phyloP scores from a whole-genome alignment of 2,888 invertebrate genomes.

The Drosophila melanocephala region DNA sequence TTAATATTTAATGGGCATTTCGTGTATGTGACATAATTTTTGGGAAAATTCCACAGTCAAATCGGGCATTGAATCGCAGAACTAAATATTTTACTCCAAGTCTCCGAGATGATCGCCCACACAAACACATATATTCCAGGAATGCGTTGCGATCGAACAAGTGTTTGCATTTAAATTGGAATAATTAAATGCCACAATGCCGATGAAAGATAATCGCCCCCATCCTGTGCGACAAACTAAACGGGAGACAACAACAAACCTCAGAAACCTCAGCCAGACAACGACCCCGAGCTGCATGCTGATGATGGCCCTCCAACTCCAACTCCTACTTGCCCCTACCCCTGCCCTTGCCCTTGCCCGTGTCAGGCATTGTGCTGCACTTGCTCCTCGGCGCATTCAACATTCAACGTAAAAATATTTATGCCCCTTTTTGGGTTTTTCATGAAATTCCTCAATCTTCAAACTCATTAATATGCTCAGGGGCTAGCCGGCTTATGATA shows the following conservation, averaged over 20 bases:
- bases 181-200: conserved; percentile 72
- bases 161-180: conserved; percentile 76
- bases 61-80: background rate
- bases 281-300: conserved; percentile 47
- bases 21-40: conserved; percentile 16
- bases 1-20: conserved; percentile 32
- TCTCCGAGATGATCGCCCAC: conserved; percentile 11
- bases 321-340: conserved; percentile 5
- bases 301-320: conserved; percentile 27
- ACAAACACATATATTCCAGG: conserved; percentile 29
- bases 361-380: conserved; percentile 28
- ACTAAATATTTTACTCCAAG: background rate
- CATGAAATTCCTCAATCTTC: conserved; percentile 67
- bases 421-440: conserved; percentile 37
- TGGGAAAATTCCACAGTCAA: conserved; percentile 2
- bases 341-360: background rate
- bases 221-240: conserved; percentile 55
- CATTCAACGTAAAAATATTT: conserved; percentile 38
- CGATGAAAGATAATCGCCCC: conserved; percentile 56
- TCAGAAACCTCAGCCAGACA: conserved; percentile 29
- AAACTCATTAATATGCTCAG: conserved; percentile 77
- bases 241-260: conserved; percentile 23
- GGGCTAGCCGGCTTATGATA: conserved; percentile 36
- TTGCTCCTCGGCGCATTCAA: conserved; percentile 21
- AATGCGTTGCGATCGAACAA: conserved; percentile 52